Base-by-base conservation (phyloP, 2,888 invertebrate genomes). In the Rhorus exstirpatorius region DNA sequence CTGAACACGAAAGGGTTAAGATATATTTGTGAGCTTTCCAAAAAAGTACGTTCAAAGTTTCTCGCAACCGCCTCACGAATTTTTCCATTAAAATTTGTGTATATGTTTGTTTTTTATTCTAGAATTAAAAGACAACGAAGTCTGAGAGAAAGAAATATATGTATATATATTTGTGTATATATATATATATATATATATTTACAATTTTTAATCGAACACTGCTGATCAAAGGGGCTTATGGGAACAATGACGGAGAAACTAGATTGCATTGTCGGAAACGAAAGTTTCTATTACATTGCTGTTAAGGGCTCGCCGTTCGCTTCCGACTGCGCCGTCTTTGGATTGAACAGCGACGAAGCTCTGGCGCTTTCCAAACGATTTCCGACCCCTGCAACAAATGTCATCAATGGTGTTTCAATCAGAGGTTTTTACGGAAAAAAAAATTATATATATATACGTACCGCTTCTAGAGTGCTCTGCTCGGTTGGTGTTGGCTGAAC, bases 281-380 rank as follows among this genome's bases (percentile, higher is more conserved):
- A 95, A 85, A 94, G 94, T 86, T 95, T 94, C 91, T 95, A 95
- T 81, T 97, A 97, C 93, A 94, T 96, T 87, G 97, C 96, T 82
- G 95, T 97, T 61, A 97, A 97, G 93, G 97, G 96, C 44, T 97
- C 97, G 3, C 93, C 97, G 79, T 96, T 97, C 93, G 95, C 97
- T 84, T 93, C 93, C 84, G 96, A 97, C 89, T 95, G 96, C 92
- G 94, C 96, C 82, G 96, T 96, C 41, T 97, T 97, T 94, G 97
- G 97, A 75, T 93, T 97, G 85, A 95, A 95, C 88, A 93, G 94
- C 68, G 95, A 96, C 82, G 97, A 97, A 93, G 93, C 94, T 60
- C 94, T 94, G 89, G 97, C 97, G 1, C 91, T 97, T 58, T 93
- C 94, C 35, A 96, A 96, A 91, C 95, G 96, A 88, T 97, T 95